These are phyloP conservation scores for Trypoxylon attenuatum DNA, from an alignment of 2,888 invertebrate genomes.

Conservation along the genomic window DNA sequence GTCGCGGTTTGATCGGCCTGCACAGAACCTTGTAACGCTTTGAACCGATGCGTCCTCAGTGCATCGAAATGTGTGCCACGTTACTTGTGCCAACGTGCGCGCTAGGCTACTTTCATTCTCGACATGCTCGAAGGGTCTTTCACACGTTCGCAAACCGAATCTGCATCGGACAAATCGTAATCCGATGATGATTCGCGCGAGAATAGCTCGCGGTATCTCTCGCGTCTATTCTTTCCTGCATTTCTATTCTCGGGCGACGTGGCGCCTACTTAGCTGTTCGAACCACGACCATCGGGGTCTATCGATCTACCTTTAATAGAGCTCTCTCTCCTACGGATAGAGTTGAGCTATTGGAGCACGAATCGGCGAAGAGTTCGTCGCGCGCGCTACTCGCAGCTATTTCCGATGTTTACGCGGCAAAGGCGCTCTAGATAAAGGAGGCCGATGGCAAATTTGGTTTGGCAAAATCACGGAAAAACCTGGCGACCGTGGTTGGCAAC, in stretches of 20 bases:
- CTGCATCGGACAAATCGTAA: conserved; percentile 40
- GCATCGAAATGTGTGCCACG: conserved; percentile 51
- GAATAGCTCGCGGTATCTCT: conserved; percentile 45
- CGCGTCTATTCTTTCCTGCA: conserved; percentile 46
- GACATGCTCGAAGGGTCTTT: conserved; percentile 46
- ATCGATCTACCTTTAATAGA: too few relatives aligned
- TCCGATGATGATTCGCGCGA: conserved; percentile 49
- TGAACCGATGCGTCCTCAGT: conserved; percentile 40
- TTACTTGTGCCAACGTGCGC: conserved; percentile 14
- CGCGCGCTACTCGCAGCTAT: conserved; percentile 27
- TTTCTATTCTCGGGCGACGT: conserved; percentile 46
- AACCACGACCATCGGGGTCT: not conserved
- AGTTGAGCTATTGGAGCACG: too few relatives aligned
- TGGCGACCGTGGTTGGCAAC: conserved; percentile 29
- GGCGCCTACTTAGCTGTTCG: conserved; percentile 39
- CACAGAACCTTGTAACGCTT: conserved; percentile 52
- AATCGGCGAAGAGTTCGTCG: too few relatives aligned
- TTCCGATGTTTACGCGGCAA: conserved; percentile 49
- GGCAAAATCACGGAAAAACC: conserved; percentile 50
- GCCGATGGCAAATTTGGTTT: conserved; percentile 38
- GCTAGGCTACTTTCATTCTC: conserved; percentile 48
- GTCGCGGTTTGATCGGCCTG: conserved; percentile 36
- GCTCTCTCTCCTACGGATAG: too few relatives aligned
- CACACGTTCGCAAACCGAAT: conserved; percentile 34
- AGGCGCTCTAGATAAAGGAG: conserved; percentile 42